Evolutionary conservation across 2,888 invertebrate genomes (phyloP), one percentile per base, ranked within the genome.

Genomic region (Julus scandinavius): DNA sequence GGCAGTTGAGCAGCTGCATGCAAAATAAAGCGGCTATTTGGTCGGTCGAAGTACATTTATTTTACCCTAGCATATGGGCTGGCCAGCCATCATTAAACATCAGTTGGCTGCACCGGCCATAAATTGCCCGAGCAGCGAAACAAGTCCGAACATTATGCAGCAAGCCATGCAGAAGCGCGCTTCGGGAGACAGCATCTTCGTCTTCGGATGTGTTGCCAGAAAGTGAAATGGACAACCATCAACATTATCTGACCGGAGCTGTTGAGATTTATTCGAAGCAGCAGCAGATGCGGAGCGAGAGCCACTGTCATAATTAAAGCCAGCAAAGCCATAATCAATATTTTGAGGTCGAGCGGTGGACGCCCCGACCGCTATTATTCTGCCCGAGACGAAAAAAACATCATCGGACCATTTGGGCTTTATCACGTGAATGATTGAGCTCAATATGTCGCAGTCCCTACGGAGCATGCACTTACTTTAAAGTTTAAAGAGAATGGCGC

Each of bases 281-380:
- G 58, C 58, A 58, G 58, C 58, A 58, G 58, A 58, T 58, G 58
- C 58, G n/a, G 58, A 58, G 58, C 58, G 17, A 45, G 17, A 58
- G 58, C 58, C 58, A 58, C 58, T 17, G 58, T 58, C 58, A 58
- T 58, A 58, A 58, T 58, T 72, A 72, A 72, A 29, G 72, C 29
- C 72, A 20, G 20, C 72, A 29, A 72, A 72, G 72, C 72, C 72
- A 72, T 72, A 72, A 72, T 72, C 85, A 85, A 85, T 85, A 85
- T 40, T 85, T 85, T 40, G 20, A 85, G 41, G 72, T 72, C 63
- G 17, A n/a, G n/a, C n/a, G n/a, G 13, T 54, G 54, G 54, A 54
- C 54, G 9, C 54, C 15, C 54, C 54, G 41, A 45, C 41, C 41
- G 41, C 41, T 45, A 6, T 6, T 45, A 45, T 45, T 45, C 41